Evolutionary conservation across 2,113 vertebrate genomes (phyloP), one percentile per base, ranked within the genome.

Genomic region (Microcebus jonahi): DNA sequence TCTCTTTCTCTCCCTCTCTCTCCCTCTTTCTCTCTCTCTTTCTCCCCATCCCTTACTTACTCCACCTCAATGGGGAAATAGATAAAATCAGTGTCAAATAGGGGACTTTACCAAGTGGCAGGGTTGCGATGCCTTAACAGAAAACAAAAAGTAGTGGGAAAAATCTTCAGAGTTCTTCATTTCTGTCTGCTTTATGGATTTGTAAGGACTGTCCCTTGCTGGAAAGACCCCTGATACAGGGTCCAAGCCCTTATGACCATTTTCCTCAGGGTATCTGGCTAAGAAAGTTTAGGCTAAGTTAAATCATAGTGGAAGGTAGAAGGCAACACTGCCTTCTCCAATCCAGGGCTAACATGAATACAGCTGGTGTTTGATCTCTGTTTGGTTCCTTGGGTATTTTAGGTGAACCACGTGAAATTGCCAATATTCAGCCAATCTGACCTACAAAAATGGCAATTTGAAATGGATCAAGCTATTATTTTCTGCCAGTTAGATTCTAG

Each of bases 391-490:
- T 84, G 50, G 0, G 7, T 89, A 50, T 73, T 42, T 87, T 36
- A 53, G 36, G 8, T 27, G 8, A 90, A 20, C 50, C 57, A 59
- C 57, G 29, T 65, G 53, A 88, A 88, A 83, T 55, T 91, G 53
- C 45, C 92, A 67, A 6, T 59, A 92, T 45, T 39, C 57, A 84
- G 53, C 11, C 20, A 87, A 50, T 50, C 31, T 95, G 34, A 92
- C 67, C 59, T 84, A 76, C 36, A 63, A 39, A 94, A 92, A 63
- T 87, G n/a, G 36, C 17, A 29, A 0, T 70, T 93, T 84, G n/a
- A 79, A 61, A 77, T 83, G 68, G 29, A 27, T 63, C 76, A 65
- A 76, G 25, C 53, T 95, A 53, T 65, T 96, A 39, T 84, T 92
- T 79, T 96, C 84, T 83, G 5, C 27, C 13, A 55, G 42, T 12